Conservation (phyloP, 2,113 vertebrate genomes). For the Lanius ludovicianus region DNA sequence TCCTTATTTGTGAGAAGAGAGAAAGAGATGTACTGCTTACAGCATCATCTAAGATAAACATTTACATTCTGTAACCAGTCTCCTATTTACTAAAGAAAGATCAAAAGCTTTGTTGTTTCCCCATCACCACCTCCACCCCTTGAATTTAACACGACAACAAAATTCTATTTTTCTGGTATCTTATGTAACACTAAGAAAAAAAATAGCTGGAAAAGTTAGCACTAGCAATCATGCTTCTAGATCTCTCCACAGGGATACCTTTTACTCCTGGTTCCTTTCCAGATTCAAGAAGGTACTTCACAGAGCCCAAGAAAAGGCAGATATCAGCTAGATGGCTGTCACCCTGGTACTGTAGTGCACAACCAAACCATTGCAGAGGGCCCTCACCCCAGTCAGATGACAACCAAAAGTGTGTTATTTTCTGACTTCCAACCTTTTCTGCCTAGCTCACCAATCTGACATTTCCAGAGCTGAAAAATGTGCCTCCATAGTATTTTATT, state of each 20-base stretch:
- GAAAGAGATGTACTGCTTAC: background rate
- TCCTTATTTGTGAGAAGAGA: background rate
- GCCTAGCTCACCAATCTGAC: background rate
- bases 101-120: slow-evolving; percentile 24
- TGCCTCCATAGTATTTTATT: background rate
- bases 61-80: slow-evolving; percentile 13
- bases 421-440: background rate
- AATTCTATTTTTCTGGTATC: background rate
- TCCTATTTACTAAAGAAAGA: slow-evolving; percentile 43
- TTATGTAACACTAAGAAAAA: background rate
- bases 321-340: background rate
- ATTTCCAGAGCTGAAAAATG: background rate
- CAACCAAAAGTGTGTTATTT: background rate
- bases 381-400: background rate
- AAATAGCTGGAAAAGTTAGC: background rate
- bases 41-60: slow-evolving; percentile 18
- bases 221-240: background rate
- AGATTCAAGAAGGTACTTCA: background rate
- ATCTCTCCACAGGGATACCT: background rate
- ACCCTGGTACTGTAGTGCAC: background rate
- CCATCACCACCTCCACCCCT: background rate
- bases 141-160: slow-evolving; percentile 3
- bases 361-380: background rate
- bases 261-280: background rate
- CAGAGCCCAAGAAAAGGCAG: background rate